phyloP scores from a whole-genome alignment of 2,888 invertebrate species.

The Brachylomia viminalis region DNA sequence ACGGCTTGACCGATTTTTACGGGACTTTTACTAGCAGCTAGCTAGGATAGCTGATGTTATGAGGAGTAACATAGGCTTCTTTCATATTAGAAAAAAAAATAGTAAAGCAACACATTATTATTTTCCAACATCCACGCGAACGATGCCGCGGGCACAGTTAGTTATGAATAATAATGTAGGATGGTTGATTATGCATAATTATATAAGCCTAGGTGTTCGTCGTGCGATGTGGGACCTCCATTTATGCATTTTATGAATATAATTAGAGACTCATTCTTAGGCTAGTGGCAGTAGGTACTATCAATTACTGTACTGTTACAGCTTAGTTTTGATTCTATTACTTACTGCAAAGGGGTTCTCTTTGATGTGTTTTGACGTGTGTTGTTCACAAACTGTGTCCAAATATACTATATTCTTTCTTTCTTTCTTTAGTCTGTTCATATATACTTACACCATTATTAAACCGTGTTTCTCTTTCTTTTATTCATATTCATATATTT shows the following conservation, averaged over 20 bases:
- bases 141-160: too few species aligned
- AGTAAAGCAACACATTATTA: too few species aligned
- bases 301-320: neutral
- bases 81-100: too few species aligned
- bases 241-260: conserved; percentile 4
- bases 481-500: too few species aligned
- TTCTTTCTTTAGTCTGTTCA: too few species aligned
- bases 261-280: neutral
- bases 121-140: too few species aligned
- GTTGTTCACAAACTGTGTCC: too few species aligned
- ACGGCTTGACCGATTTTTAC: too few species aligned
- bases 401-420: too few species aligned
- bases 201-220: neutral
- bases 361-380: neutral
- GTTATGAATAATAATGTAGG: conserved; percentile 11
- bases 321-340: neutral
- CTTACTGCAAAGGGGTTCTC: neutral
- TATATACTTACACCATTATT: neutral
- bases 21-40: too few species aligned
- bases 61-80: too few species aligned
- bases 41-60: too few species aligned
- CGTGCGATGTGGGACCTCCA: neutral
- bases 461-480: neutral
- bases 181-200: conserved; percentile 8
- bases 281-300: neutral